Base-by-base conservation (phyloP, 2,113 vertebrate genomes). In the Struthidea cinerea region DNA sequence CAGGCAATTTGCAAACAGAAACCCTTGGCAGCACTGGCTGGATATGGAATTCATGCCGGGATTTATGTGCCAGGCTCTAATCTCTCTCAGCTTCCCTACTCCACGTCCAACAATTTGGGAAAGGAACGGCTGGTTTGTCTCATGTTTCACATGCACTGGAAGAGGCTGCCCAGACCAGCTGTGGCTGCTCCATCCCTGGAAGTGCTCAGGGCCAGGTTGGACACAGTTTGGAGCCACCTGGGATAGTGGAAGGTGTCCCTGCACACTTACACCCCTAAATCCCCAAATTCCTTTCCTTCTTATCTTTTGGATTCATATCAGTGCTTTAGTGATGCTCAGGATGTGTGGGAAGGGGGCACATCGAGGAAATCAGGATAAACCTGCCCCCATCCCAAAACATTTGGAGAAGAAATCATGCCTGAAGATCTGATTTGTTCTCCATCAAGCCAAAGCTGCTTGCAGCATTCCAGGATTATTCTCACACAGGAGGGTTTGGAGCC, bases 1-100 rank as follows among this genome's bases (percentile, higher is more conserved):
- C 82, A 84, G 95, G 79, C 87, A 88, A 86, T 96, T 92, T 96
- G 90, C 93, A 86, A 84, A 77, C 32, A 93, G 84, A 75, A 93
- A 84, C 70, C 78, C 71, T 84, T 95, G 95, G 95, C 93, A 94
- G 71, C 64, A 0, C 47, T 26, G 94, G 65, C 67, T 85, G 95
- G 89, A 56, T 60, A 8, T 4, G 39, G 70, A 88, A 95, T 92
- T 86, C 79, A 52, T 33, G 88, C 52, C 0, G 6, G 71, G 92
- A 55, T 90, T 78, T 70, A 16, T 78, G 56, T 84, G 79, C 86
- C 85, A 16, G 9, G 71, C 87, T 92, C 10, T 37, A 81, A 88
- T 93, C 87, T 83, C 64, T 65, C 71, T 87, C 87, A 76, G 73
- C 41, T 83, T 87, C 83, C 74, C 74, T 64, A 9, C 77, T 89